A percentile compares a stretch with the other conserved stretches of the same genome.
Evolutionary conservation across 2,797 vertebrate genomes (phyloP).

Genomic region (Gadopsis bispinosus): DNA sequence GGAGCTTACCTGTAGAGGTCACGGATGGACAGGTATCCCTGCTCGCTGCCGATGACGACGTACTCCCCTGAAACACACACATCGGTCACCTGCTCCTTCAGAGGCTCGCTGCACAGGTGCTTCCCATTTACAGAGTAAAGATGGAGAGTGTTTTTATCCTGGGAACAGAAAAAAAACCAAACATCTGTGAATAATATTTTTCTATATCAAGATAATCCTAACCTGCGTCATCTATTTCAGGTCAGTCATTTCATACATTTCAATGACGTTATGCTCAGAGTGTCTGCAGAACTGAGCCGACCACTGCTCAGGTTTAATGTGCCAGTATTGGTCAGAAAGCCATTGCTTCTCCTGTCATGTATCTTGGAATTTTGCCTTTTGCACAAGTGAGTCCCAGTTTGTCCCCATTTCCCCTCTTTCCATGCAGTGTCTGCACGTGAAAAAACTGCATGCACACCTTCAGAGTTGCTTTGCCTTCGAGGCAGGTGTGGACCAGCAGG

Average conservation of each 20-base stretch:
- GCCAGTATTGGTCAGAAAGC: too few relatives aligned
- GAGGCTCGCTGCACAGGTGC: constrained; percentile 88
- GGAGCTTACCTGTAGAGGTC: constrained; percentile 91
- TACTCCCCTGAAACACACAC: constrained; percentile 93
- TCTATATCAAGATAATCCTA: neutral
- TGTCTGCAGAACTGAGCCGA: too few relatives aligned
- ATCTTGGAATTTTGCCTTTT: too few relatives aligned
- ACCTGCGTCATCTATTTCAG: too few relatives aligned
- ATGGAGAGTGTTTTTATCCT: constrained; percentile 96
- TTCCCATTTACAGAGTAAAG: constrained; percentile 97
- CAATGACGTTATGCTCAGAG: too few relatives aligned
- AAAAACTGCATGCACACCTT: constrained; percentile 85
- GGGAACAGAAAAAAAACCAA: constrained; percentile 19
- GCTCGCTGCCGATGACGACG: constrained; percentile 91
- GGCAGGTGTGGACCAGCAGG: constrained; percentile 91
- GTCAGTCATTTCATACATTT: too few relatives aligned
- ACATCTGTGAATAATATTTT: neutral
- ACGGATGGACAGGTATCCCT: constrained; percentile 94
- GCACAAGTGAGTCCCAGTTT: too few relatives aligned
- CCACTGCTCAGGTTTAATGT: too few relatives aligned
- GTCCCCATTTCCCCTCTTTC: too few relatives aligned
- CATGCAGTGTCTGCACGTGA: too few relatives aligned
- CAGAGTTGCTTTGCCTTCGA: constrained; percentile 92
- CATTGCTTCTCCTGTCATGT: too few relatives aligned
- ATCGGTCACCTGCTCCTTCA: constrained; percentile 95